Base-by-base conservation (phyloP, 2,888 invertebrate species). In the Cremastinae sp. region DNA sequence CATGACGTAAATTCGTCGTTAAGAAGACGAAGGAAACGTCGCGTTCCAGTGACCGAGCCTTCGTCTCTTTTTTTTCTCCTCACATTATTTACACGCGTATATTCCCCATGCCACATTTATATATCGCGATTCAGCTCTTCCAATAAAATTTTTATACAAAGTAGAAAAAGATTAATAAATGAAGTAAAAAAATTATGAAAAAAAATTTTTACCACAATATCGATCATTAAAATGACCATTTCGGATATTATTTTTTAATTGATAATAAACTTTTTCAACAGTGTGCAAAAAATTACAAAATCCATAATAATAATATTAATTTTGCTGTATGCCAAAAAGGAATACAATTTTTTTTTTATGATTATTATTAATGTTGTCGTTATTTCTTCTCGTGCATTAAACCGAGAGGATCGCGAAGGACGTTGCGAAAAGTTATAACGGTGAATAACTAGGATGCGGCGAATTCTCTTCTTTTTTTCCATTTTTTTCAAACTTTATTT, bases 1-100 rank as follows among this genome's bases (percentile, higher is more conserved):
- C 80, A 80, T 80, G 78, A 82, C 82, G 80, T 74, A 79, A 80
- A 82, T 82, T 81, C 80, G 81, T 81, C 79, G 79, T 78, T 73
- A 70, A 69, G 76, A 75, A 74, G 75, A 75, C 79, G 78, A 80
- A 78, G 77, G 78, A 78, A 79, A 79, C 76, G 79, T 80, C 78
- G 72, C 80, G 81, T 81, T 81, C 81, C 80, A 79, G 80, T 79
- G 80, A 79, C 79, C 79, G 80, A 80, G 70, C 80, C 59, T 65
- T 62, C 65, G 45, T 74, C 22, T 68, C 68, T 47, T 45, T 55
- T 45, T 61, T 20, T 47, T 51, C 61, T 64, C 59, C 45, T 43
- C 35, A 39, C 43, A 55, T 71, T 64, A 73, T 59, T 70, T 69
- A 75, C 75, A 64, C 65, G 18, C 39, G 37, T 37, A 56, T 20